These are phyloP conservation scores for Porites rus DNA, from an alignment of 92 coral and sea anemone species.

Conservation along the genomic window DNA sequence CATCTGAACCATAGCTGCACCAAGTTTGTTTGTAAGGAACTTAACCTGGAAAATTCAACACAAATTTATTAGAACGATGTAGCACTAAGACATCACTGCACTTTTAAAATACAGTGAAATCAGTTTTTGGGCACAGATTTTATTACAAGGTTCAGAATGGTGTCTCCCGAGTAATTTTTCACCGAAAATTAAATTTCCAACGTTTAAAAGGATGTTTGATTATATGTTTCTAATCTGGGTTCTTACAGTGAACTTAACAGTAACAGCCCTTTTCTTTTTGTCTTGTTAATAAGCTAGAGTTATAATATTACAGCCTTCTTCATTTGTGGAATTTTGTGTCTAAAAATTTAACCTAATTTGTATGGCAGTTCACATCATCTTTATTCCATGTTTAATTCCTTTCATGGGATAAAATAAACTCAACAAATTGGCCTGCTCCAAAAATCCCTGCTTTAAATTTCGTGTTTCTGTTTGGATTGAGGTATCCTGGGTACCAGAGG, in stretches of 20 bases:
- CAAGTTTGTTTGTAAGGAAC: slow-evolving; percentile 97
- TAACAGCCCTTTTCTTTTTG: no score
- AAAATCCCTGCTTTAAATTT: no score
- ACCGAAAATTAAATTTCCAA: neutral
- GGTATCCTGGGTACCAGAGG: neutral
- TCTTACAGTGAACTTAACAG: neutral
- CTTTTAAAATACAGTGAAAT: neutral
- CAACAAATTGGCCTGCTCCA: neutral
- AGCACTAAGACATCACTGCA: neutral
- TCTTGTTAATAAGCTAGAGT: no score
- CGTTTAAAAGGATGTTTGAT: neutral
- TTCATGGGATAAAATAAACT: neutral
- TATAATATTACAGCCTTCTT: no score
- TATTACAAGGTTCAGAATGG: neutral
- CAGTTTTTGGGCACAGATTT: neutral
- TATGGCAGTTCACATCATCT: neutral
- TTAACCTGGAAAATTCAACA: slow-evolving; percentile 71
- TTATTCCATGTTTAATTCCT: neutral
- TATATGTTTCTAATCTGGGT: neutral
- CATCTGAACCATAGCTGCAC: slow-evolving; percentile 99
- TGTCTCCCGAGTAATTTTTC: neutral
- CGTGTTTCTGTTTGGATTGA: neutral
- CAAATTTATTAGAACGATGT: neutral
- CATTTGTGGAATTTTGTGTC: no score
- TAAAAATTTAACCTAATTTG: no score